phyloP scores from a whole-genome alignment of 2,113 vertebrate genomes.

The Hylia prasina region DNA sequence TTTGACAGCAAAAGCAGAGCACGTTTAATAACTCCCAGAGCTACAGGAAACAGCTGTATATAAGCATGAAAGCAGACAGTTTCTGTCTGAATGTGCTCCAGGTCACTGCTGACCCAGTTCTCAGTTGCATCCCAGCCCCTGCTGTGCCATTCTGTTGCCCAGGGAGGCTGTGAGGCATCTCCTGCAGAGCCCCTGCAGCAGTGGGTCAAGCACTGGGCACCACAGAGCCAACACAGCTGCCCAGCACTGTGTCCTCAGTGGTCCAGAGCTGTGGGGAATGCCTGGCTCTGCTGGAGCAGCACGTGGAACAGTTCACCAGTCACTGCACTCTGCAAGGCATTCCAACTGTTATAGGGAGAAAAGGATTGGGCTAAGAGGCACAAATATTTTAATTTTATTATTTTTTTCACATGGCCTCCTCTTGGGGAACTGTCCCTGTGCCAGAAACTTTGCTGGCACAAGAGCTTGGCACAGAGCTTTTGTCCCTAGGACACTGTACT shows the following conservation, averaged over 20 bases:
- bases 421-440: not conserved
- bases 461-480: not conserved
- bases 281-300: not conserved
- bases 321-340: not conserved
- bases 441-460: not conserved
- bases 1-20: slow-evolving; percentile 25
- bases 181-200: not conserved
- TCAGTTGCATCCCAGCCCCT: not conserved
- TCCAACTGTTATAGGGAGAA: not conserved
- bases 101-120: slow-evolving; percentile 39
- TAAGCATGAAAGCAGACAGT: not conserved
- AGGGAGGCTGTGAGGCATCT: not conserved
- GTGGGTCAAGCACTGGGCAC: not conserved
- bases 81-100: not conserved
- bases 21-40: slow-evolving; percentile 28
- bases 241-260: fast-evolving
- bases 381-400: not conserved
- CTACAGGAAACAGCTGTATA: slow-evolving; percentile 32
- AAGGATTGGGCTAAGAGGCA: not conserved
- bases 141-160: not conserved
- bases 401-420: not conserved
- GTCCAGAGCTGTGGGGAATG: not conserved
- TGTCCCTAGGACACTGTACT: not conserved
- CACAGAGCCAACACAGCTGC: fast-evolving
- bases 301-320: not conserved